A percentile compares a stretch with the other conserved stretches of the same genome.
These are phyloP conservation scores for Leuciscus waleckii DNA, from an alignment of 2,797 vertebrate genomes.

Conservation along the genomic window DNA sequence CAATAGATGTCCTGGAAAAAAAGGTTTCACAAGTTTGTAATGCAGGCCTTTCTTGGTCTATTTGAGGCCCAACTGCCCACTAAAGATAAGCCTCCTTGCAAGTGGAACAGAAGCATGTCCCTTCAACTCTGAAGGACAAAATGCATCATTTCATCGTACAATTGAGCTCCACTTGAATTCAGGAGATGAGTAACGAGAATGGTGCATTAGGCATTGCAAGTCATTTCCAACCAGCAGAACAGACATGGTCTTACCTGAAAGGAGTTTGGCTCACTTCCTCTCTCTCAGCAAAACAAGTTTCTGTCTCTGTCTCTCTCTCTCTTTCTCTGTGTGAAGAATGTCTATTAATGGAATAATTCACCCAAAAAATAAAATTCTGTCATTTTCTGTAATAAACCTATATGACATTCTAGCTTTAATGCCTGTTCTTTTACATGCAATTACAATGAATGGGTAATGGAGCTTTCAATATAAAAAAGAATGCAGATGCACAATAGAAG, in stretches of 20 bases:
- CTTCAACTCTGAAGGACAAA: background rate
- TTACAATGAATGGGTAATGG: background rate
- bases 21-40: background rate
- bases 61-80: conserved; percentile 33
- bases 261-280: background rate
- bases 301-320: conserved; percentile 5
- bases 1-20: conserved; percentile 1
- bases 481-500: background rate
- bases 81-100: conserved; percentile 25
- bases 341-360: background rate
- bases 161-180: conserved; percentile 22
- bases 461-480: background rate
- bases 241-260: background rate
- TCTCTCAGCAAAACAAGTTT: background rate
- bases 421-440: background rate
- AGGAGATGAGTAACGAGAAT: conserved; percentile 11
- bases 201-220: conserved; percentile 1
- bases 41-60: conserved; percentile 12
- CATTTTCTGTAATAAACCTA: background rate
- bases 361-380: background rate
- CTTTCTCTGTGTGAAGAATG: background rate
- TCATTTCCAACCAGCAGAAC: conserved; percentile 9
- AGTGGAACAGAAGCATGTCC: conserved; percentile 1
- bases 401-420: background rate
- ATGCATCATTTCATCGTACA: conserved; percentile 2